Percentiles rank a stretch among this genome's conserved stretches.
Evolutionary conservation across 2,888 invertebrate genomes (phyloP).

Genomic region (Ligdia adustata): DNA sequence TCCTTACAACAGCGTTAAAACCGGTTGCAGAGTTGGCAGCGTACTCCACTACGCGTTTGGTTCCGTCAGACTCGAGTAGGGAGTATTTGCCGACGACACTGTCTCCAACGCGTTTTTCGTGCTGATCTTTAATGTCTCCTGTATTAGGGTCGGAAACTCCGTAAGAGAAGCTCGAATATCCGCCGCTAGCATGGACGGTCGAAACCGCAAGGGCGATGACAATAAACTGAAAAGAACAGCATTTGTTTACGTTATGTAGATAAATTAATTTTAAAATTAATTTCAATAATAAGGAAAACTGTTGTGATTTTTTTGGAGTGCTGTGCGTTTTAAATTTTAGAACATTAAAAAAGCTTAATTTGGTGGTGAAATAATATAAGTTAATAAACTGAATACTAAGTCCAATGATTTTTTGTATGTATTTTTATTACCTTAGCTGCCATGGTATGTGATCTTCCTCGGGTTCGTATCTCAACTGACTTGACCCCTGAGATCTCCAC

Average conservation of each 20-base stretch:
- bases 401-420: not conserved
- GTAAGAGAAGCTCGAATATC: slow-evolving; percentile 64
- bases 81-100: slow-evolving; percentile 80
- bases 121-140: slow-evolving; percentile 73
- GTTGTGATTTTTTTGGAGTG: too few relatives aligned
- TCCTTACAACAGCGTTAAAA: slow-evolving; percentile 64
- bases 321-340: too few relatives aligned
- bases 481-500: slow-evolving; percentile 47
- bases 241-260: too few relatives aligned
- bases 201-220: slow-evolving; percentile 55
- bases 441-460: slow-evolving; percentile 51
- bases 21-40: slow-evolving; percentile 60
- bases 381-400: too few relatives aligned
- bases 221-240: slow-evolving; percentile 65
- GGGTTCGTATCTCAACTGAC: slow-evolving; percentile 55
- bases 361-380: too few relatives aligned
- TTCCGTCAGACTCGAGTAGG: slow-evolving; percentile 83
- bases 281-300: too few relatives aligned
- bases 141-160: slow-evolving; percentile 67
- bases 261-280: too few relatives aligned
- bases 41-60: slow-evolving; percentile 84
- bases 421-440: slow-evolving; percentile 58
- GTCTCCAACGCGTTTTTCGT: slow-evolving; percentile 84
- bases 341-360: too few relatives aligned
- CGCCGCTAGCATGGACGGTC: slow-evolving; percentile 51